Evolutionary conservation across 2,113 vertebrate genomes (phyloP), one percentile per base, ranked within the genome.

Genomic region (Rhinichthys klamathensis): DNA sequence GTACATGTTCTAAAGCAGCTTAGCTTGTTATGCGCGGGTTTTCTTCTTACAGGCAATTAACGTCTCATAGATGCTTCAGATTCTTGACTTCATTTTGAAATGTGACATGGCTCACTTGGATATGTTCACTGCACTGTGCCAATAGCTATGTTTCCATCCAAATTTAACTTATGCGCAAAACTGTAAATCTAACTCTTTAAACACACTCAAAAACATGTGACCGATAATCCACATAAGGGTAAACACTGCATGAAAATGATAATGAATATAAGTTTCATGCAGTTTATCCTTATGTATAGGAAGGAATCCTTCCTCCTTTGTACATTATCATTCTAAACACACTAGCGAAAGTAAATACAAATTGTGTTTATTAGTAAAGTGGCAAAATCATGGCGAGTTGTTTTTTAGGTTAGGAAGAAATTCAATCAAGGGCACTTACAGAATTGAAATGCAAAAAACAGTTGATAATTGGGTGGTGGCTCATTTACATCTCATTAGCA

Each of bases 401-500:
- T 46, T 46, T 44, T 74, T 74, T 27, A 27, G 41, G 70, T 74
- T 49, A 49, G 38, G 41, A 74, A 46, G n/a, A 74, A 74, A 74
- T 74, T 74, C 41, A 74, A 74, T 74, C 72, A 74, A 74, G 41
- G 38, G 72, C 12, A 74, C 72, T 74, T 49, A 74, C 60, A 49
- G 72, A 49, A 74, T 49, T 46, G 72, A 73, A 73, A 73, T 46
- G 72, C n/a, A n/a, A 74, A 74, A 73, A 74, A 74, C 72, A 25
- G 72, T 27, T 74, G 41, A 74, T 74, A 49, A 74, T 74, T 74
- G 6, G 72, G n/a, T 46, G n/a, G n/a, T 46, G n/a, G 72, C 41
- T 74, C 72, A 74, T 74, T 74, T 74, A 25, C 72, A 74, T 74
- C 2, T 74, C 72, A 27, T 74, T 74, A 74, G 23, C 72, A 74